phyloP scores from a whole-genome alignment of 2,113 vertebrate genomes.

The Salvator merianae region DNA sequence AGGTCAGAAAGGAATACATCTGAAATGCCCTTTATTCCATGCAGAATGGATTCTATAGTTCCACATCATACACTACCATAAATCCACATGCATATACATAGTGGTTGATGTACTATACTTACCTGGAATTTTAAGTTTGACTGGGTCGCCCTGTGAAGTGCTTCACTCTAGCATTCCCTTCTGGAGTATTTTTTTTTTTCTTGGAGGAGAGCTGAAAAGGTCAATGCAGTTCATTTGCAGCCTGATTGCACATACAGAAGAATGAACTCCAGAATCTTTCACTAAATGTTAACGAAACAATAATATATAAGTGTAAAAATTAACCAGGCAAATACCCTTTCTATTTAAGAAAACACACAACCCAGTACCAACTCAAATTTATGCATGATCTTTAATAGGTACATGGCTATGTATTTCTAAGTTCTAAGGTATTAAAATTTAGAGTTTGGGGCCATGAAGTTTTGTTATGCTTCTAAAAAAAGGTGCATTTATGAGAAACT shows the following conservation, averaged over 20 bases:
- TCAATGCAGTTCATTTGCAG: not conserved
- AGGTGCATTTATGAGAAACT: too few relatives aligned
- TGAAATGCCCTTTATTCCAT: too few relatives aligned
- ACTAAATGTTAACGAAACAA: not conserved
- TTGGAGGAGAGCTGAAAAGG: conserved; percentile 22
- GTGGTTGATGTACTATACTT: not conserved
- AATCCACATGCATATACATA: too few relatives aligned
- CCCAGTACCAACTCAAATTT: conserved; percentile 17
- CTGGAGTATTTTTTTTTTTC: conserved; percentile 43
- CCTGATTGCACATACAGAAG: conserved; percentile 20
- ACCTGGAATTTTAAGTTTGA: not conserved
- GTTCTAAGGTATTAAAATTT: conserved; percentile 38
- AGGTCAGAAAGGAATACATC: not conserved
- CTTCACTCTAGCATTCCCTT: conserved; percentile 35
- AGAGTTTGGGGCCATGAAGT: not conserved
- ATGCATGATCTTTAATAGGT: not conserved
- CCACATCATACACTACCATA: too few relatives aligned
- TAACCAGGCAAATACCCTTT: too few relatives aligned
- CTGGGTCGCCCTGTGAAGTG: not conserved
- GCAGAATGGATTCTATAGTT: too few relatives aligned
- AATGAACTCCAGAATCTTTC: not conserved
- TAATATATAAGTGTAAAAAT: too few relatives aligned
- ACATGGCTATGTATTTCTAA: not conserved
- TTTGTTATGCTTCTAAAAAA: too few relatives aligned
- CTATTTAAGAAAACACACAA: too few relatives aligned